Conservation (phyloP, 2,113 vertebrate genomes). For the Hepsetus odoe region DNA sequence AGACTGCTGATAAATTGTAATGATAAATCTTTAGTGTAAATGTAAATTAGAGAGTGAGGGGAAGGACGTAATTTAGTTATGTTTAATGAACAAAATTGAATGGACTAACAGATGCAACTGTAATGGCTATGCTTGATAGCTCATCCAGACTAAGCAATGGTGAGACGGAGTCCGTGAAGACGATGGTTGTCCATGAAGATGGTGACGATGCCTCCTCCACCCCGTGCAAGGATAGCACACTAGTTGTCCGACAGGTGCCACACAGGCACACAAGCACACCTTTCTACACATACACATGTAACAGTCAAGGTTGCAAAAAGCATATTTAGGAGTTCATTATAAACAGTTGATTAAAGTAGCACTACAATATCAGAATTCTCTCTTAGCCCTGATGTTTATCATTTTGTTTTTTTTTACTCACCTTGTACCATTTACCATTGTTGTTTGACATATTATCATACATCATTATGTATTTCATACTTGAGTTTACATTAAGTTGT, state of each 20-base stretch:
- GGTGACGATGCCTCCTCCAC: constrained; percentile 90
- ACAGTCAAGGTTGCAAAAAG: too few relatives aligned
- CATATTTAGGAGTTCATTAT: too few relatives aligned
- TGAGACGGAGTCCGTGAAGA: constrained; percentile 93
- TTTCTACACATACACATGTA: neutral
- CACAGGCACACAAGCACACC: neutral
- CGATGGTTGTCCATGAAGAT: constrained; percentile 94
- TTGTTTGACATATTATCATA: neutral
- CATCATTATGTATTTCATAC: neutral
- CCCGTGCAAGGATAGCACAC: constrained; percentile 96
- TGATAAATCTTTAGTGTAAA: too few relatives aligned
- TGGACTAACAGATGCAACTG: too few relatives aligned
- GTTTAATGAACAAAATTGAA: too few relatives aligned
- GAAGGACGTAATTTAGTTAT: too few relatives aligned
- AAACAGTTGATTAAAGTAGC: too few relatives aligned
- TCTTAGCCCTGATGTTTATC: neutral
- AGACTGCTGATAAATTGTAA: too few relatives aligned
- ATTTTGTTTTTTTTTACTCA: neutral
- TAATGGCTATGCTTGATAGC: constrained; percentile 53
- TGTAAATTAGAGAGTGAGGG: too few relatives aligned
- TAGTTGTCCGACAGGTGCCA: constrained; percentile 92
- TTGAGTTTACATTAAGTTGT: neutral
- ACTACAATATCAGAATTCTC: neutral
- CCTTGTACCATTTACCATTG: neutral
- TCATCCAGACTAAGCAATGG: constrained; percentile 93